A percentile compares a stretch with the other conserved stretches of the same genome.
Conservation (phyloP, 2,888 invertebrate species). For the Proisotoma minuta region DNA sequence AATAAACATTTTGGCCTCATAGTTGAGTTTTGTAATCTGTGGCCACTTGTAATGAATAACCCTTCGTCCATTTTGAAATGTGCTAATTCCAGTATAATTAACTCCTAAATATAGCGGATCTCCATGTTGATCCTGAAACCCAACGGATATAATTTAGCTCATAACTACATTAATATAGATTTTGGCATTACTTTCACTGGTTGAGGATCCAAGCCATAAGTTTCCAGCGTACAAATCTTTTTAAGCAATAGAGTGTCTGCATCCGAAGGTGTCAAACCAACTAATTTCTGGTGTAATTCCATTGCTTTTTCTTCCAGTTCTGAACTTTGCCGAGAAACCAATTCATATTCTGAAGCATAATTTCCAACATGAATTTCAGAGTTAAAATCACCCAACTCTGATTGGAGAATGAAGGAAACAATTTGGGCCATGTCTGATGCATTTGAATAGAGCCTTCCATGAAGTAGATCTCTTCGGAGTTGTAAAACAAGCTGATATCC, state of each 20-base stretch:
- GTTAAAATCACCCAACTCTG: slow-evolving; percentile 91
- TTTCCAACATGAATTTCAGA: slow-evolving; percentile 79
- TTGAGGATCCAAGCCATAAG: slow-evolving; percentile 96
- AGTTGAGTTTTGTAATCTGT: slow-evolving; percentile 92
- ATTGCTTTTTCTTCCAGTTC: slow-evolving; percentile 87
- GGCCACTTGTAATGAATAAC: slow-evolving; percentile 95
- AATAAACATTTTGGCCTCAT: slow-evolving; percentile 96
- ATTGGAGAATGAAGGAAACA: slow-evolving; percentile 88
- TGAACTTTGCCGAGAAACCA: slow-evolving; percentile 86
- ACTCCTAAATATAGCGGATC: slow-evolving; percentile 89
- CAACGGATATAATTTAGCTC: not conserved
- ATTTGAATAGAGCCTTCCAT: slow-evolving; percentile 89
- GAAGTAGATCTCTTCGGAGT: slow-evolving; percentile 86
- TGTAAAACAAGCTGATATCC: slow-evolving; percentile 93
- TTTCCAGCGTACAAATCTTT: slow-evolving; percentile 85
- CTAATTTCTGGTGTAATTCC: slow-evolving; percentile 82
- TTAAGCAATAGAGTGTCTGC: slow-evolving; percentile 87
- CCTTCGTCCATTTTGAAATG: slow-evolving; percentile 87
- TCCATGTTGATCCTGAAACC: slow-evolving; percentile 87
- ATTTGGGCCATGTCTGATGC: slow-evolving; percentile 81
- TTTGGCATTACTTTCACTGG: slow-evolving; percentile 78
- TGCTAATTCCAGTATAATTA: slow-evolving; percentile 88
- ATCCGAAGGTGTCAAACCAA: slow-evolving; percentile 78
- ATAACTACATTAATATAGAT: slow-evolving; percentile 16
- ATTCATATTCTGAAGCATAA: slow-evolving; percentile 85